Conservation (phyloP, 1,140 invertebrate species). For the Drosophila tropicalis region DNA sequence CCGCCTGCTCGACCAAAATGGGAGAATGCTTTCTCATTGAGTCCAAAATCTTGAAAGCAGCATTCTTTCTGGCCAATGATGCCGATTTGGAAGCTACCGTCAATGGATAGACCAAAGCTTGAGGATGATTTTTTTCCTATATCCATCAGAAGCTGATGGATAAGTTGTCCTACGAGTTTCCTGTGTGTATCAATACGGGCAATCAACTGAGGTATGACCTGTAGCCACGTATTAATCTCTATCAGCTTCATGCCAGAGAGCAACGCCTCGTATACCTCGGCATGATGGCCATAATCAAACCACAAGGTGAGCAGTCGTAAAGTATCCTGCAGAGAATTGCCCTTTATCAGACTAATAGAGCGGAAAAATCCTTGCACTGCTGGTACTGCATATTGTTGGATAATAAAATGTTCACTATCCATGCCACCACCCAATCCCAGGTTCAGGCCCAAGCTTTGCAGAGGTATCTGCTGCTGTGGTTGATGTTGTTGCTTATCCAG, state of each 20-base stretch:
- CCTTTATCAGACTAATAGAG: slow-evolving; percentile 95
- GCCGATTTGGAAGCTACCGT: slow-evolving; percentile 99
- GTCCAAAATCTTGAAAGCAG: slow-evolving; percentile 97
- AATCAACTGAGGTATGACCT: slow-evolving; percentile 99
- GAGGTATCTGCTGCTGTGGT: slow-evolving; percentile 26
- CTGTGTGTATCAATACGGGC: slow-evolving; percentile 98
- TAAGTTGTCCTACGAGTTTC: slow-evolving; percentile 93
- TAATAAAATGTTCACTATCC: slow-evolving; percentile 84
- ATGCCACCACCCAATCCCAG: slow-evolving; percentile 38
- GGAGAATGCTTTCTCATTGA: slow-evolving; percentile 97
- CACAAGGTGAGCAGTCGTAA: slow-evolving; percentile 95
- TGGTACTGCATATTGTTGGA: slow-evolving; percentile 93
- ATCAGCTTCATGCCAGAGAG: slow-evolving; percentile 96
- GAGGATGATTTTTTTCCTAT: slow-evolving; percentile 94
- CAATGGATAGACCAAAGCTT: slow-evolving; percentile 98
- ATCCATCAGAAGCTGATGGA: slow-evolving; percentile 96
- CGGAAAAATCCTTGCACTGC: slow-evolving; percentile 98
- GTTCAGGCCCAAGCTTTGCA: slow-evolving; percentile 15
- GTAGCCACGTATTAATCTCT: slow-evolving; percentile 99
- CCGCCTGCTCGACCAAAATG: slow-evolving; percentile 95
- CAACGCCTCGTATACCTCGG: slow-evolving; percentile 96
- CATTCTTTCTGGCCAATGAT: slow-evolving; percentile 91
- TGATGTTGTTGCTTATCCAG: slow-evolving; percentile 58
- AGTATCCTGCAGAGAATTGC: slow-evolving; percentile 99
- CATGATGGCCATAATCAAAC: slow-evolving; percentile 97